Base-by-base conservation (phyloP, 2,797 vertebrate genomes). In the Peromyscus nudipes region DNA sequence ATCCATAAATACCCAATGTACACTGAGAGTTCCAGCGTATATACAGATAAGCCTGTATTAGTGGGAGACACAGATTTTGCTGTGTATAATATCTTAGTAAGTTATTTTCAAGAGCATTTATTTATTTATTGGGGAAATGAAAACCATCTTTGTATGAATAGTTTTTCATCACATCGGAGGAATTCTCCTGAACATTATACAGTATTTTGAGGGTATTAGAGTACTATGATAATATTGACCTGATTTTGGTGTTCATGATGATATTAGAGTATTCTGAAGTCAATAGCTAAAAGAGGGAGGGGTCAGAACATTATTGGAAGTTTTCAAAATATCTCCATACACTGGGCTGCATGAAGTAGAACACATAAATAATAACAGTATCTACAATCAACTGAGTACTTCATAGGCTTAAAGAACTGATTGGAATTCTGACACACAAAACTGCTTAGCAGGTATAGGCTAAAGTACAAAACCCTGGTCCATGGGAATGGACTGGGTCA, bases 261-360 rank as follows among this genome's bases (percentile, higher is more conserved):
- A 80, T 80, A 85, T 80, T 67, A 37, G 3, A 86, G 75, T 86
- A 57, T 86, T 76, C 57, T 25, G n/a, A 88, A 92, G 4, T 92
- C 16, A 88, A 75, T 21, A 80, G 23, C 7, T 40, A 89, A 60
- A 2, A 7, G 40, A 88, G 0, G 16, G 11, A 60, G 0, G 12
- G 12, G 43, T 60, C 69, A 81, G 37, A 90, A 97, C 86, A 1
- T 2, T 85, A 4, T 29, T 9, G 40, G 14, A 19, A 71, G 12
- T 55, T 92, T 25, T 73, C 46, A 87, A 82, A 43, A 0, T 62
- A 55, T 83, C 29, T 84, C n/a, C 64, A 13, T 60, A 79, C 1
- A n/a, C 2, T 37, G 7, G 86, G 1, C 40, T 73, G 4, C n/a
- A 43, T 76, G 12, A 90, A 71, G 40, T 73, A 13, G 92, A 87